Conservation (phyloP, 2,113 vertebrate genomes). For the Eidolon helvum region DNA sequence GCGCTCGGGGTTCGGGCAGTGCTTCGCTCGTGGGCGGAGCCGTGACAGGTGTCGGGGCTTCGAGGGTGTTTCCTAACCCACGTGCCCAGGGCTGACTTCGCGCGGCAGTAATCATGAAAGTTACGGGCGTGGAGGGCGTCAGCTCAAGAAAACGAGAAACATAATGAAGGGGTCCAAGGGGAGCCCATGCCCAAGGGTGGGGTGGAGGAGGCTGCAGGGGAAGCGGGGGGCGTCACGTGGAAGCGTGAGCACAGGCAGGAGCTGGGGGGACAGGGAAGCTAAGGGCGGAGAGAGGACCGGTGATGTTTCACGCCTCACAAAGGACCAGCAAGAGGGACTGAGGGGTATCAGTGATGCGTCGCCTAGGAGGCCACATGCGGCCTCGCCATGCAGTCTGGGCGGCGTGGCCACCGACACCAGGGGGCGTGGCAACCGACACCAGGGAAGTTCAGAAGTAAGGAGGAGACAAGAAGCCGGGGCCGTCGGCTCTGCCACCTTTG, state of each 20-base stretch:
- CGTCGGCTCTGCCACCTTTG: background rate
- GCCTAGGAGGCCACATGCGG: background rate
- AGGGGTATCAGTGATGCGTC: background rate
- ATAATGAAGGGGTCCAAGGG: background rate
- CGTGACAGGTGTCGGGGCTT: rapidly evolving
- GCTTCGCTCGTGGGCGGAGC: too few relatives aligned
- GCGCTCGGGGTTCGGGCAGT: background rate
- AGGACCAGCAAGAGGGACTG: background rate
- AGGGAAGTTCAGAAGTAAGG: background rate
- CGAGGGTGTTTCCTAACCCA: background rate
- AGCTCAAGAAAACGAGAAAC: background rate
- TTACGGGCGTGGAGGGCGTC: background rate
- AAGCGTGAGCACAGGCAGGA: rapidly evolving
- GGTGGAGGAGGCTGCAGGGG: background rate
- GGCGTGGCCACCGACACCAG: background rate
- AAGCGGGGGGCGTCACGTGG: background rate
- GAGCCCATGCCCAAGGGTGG: background rate
- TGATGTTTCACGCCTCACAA: background rate
- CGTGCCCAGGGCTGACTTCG: background rate
- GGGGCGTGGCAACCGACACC: background rate
- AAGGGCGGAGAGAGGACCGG: background rate
- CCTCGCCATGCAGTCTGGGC: background rate
- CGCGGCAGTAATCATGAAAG: background rate
- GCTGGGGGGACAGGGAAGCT: background rate
- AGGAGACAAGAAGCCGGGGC: background rate